phyloP scores from a whole-genome alignment of 2,888 invertebrate genomes.

The Eilema sororculum region DNA sequence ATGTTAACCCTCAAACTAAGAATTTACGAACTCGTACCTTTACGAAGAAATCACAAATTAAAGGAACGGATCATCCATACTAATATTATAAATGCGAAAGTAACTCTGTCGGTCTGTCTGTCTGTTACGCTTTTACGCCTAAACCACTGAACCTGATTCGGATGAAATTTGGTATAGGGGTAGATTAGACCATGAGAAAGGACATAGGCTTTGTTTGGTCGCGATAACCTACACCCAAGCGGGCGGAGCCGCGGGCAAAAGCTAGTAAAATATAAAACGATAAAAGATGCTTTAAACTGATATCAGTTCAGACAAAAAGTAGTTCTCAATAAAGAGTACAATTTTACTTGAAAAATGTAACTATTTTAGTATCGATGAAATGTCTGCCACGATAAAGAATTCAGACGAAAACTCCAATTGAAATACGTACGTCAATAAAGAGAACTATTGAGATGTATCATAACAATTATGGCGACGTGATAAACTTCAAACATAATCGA shows the following conservation, averaged over 20 bases:
- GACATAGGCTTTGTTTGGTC: no score
- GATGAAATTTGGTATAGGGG: no score
- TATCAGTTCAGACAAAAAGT: background rate
- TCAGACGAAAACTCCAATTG: slow-evolving; percentile 39
- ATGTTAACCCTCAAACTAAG: no score
- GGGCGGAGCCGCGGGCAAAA: no score
- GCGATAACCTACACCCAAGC: no score
- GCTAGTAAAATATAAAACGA: background rate
- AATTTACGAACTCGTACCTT: no score
- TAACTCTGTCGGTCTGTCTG: no score
- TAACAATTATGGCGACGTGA: background rate
- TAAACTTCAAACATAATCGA: slow-evolving; percentile 9
- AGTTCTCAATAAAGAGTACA: background rate
- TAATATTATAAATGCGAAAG: no score
- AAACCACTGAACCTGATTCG: no score
- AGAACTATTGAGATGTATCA: background rate
- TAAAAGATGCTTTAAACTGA: background rate
- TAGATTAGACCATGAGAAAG: no score
- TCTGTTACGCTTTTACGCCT: no score
- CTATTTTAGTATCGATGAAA: slow-evolving; percentile 37
- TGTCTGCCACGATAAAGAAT: slow-evolving; percentile 31
- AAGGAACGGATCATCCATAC: background rate
- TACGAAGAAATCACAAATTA: no score
- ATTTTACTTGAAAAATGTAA: slow-evolving; percentile 6
- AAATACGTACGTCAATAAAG: slow-evolving; percentile 36